Base-by-base conservation (phyloP, 1,140 invertebrate species). In the Latrodectus geometricus region DNA sequence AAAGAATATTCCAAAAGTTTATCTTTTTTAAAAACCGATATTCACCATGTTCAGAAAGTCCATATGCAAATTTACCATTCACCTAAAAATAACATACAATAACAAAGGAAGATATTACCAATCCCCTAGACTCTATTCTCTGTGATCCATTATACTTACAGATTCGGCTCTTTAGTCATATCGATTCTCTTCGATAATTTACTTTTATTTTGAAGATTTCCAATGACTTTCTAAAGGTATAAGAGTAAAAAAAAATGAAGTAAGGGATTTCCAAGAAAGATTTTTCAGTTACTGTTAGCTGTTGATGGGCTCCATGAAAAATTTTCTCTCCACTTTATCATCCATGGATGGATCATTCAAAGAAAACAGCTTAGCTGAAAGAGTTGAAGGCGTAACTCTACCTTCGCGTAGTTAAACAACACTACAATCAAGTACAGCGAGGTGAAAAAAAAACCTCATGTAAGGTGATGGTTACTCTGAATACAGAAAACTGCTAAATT, bases 51-150 rank as follows among this genome's bases (percentile, higher is more conserved):
- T 61, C 54, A 1, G 0, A 61, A 61, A 23, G 11, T 21, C 5
- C 68, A 69, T 69, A 69, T 69, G 68, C 68, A n/a, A 69, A 69
- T 69, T 69, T 20, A n/a, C 68, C 68, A 20, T n/a, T 69, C 21
- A 69, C 20, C 68, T 21, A 69, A 69, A 69, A 69, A 69, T 69
- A 69, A 69, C 12, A 23, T 5, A 69, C 9, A 21, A 69, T 69
- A 69, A 69, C 68, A 69, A 69, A 7, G 20, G 21, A 69, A n/a
- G 68, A 69, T 69, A 69, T 69, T 69, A 21, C 68, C 68, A n/a
- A 69, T 21, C 20, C 68, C 17, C 68, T n/a, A 69, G 20, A 69
- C 68, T 69, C 68, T n/a, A 69, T 69, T 69, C 20, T 69, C 68
- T 21, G 35, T 23, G 20, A 5, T 20, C 68, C 68, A 69, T 69